phyloP scores from a whole-genome alignment of 2,888 invertebrate genomes.

The Oscheius sp. region DNA sequence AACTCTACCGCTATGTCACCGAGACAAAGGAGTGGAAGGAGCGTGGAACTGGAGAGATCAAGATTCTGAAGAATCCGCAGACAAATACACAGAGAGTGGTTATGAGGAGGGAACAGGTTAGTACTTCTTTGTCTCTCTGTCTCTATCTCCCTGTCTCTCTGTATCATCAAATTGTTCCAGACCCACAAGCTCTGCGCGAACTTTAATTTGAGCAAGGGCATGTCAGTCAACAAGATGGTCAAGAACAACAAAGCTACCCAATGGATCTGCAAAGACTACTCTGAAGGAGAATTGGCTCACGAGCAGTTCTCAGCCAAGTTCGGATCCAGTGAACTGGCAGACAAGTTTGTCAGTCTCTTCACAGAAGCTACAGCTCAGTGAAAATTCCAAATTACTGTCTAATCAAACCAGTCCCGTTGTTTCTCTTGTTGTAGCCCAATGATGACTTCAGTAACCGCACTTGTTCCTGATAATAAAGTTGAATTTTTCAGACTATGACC shows the following conservation, averaged over 20 bases:
- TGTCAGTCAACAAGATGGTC: constrained; percentile 75
- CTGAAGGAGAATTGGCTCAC: constrained; percentile 78
- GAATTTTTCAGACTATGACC: no score
- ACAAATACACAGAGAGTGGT: constrained; percentile 81
- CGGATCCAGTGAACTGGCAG: constrained; percentile 44
- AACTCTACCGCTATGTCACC: constrained; percentile 74
- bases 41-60: constrained; percentile 77
- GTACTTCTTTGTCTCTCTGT: not conserved
- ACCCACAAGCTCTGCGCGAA: constrained; percentile 72
- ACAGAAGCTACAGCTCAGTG: not conserved
- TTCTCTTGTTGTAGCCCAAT: no score
- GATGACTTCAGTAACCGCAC: no score
- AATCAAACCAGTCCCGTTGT: no score
- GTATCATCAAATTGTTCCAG: not conserved
- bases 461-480: no score
- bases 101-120: constrained; percentile 87
- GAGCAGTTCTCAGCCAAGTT: constrained; percentile 54
- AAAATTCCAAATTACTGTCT: no score
- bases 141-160: not conserved
- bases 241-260: constrained; percentile 44
- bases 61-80: constrained; percentile 79
- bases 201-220: constrained; percentile 75
- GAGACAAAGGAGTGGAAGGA: constrained; percentile 75
- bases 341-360: constrained; percentile 44
- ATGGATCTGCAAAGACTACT: constrained; percentile 78